A percentile compares a stretch with the other conserved stretches of the same genome.
Evolutionary conservation across 2,888 invertebrate species (phyloP).

Genomic region (Drosophila borborema): DNA sequence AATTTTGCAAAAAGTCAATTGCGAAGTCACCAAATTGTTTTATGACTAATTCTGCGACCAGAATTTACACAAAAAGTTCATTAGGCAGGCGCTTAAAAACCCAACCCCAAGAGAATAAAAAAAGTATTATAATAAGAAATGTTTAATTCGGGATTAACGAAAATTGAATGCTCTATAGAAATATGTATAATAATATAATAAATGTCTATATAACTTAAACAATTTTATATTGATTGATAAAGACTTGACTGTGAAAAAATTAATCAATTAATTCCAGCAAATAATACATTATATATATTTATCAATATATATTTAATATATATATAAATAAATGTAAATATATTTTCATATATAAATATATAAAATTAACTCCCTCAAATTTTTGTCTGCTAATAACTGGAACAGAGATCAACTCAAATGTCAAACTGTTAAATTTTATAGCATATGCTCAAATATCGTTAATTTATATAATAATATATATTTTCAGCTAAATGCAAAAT

Average conservation of each 20-base stretch:
- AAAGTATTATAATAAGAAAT: not conserved
- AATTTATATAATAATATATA: not conserved
- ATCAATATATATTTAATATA: too few relatives aligned
- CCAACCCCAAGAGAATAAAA: conserved; percentile 1
- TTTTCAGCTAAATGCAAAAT: not conserved
- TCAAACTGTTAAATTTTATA: not conserved
- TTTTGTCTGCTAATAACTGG: not conserved
- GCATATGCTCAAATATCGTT: not conserved
- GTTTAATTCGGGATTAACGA: not conserved
- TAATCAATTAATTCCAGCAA: too few relatives aligned
- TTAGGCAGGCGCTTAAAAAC: conserved; percentile 2
- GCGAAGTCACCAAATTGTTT: not conserved
- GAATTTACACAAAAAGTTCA: conserved; percentile 17
- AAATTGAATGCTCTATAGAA: not conserved
- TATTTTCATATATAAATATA: too few relatives aligned
- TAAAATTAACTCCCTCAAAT: too few relatives aligned
- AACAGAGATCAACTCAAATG: not conserved
- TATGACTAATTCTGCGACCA: conserved; percentile 11
- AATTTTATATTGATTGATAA: too few relatives aligned
- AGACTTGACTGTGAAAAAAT: too few relatives aligned
- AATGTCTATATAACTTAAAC: too few relatives aligned
- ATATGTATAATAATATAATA: not conserved
- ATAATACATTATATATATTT: too few relatives aligned
- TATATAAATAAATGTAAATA: too few relatives aligned
- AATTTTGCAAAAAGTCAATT: not conserved